Conservation (phyloP, 1,140 invertebrate species). For the Uloborus diversus region DNA sequence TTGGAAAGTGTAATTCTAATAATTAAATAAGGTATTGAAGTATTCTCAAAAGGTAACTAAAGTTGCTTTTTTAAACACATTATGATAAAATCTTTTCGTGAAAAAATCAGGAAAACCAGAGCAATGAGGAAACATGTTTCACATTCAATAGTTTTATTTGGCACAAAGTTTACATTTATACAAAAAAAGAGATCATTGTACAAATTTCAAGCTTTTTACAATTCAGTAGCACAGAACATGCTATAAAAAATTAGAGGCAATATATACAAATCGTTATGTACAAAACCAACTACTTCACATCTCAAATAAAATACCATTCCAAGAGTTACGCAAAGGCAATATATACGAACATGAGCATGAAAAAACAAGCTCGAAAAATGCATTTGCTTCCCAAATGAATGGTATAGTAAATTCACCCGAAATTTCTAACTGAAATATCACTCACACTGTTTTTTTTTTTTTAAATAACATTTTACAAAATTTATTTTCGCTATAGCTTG, state of each 20-base stretch:
- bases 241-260: slow-evolving; percentile 8
- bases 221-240: slow-evolving; percentile 5
- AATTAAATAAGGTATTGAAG: too few relatives aligned
- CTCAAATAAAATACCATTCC: background rate
- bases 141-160: slow-evolving; percentile 31
- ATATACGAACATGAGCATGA: background rate
- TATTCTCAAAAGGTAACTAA: too few relatives aligned
- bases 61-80: too few relatives aligned
- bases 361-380: background rate
- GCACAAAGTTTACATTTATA: slow-evolving; percentile 34
- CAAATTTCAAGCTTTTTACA: slow-evolving; percentile 9
- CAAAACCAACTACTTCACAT: background rate
- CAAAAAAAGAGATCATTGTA: slow-evolving; percentile 33
- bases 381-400: background rate
- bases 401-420: background rate
- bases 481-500: too few relatives aligned
- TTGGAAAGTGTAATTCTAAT: too few relatives aligned
- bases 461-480: background rate
- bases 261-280: slow-evolving; percentile 2
- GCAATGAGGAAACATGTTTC: background rate
- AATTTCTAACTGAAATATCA: background rate
- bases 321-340: background rate
- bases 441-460: background rate
- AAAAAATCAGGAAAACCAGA: background rate
- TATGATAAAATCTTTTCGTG: background rate